phyloP scores from a whole-genome alignment of 2,113 vertebrate species.

The Sterna hirundo region DNA sequence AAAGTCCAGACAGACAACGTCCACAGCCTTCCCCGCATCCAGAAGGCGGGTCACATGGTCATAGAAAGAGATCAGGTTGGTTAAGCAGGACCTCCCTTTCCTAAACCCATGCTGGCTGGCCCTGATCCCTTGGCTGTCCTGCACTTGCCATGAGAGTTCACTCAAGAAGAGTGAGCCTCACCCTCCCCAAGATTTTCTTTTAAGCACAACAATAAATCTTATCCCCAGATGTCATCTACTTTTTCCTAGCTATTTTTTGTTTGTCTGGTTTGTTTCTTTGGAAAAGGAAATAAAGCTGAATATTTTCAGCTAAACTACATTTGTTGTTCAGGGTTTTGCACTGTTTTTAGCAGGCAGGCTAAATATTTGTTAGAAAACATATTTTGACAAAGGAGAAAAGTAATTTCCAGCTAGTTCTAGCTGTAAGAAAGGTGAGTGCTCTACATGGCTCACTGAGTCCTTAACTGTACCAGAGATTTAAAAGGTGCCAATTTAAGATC shows the following conservation, averaged over 20 bases:
- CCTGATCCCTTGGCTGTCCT: too few relatives aligned
- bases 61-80: too few relatives aligned
- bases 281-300: not conserved
- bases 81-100: too few relatives aligned
- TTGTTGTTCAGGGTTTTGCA: not conserved
- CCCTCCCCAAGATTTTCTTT: not conserved
- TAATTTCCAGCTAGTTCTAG: not conserved
- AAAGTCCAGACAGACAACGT: too few relatives aligned
- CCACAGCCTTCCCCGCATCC: too few relatives aligned
- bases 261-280: not conserved
- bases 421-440: not conserved
- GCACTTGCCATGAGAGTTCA: too few relatives aligned
- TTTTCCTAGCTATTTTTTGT: not conserved
- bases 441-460: not conserved
- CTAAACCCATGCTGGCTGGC: too few relatives aligned
- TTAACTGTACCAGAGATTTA: conserved; percentile 6
- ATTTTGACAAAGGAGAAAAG: not conserved
- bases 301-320: not conserved
- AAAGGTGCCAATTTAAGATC: conserved; percentile 34
- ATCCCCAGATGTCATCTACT: not conserved
- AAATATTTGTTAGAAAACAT: conserved; percentile 11
- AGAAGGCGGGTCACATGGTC: too few relatives aligned
- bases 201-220: not conserved
- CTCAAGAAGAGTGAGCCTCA: not conserved
- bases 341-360: not conserved